A percentile compares a stretch with the other conserved stretches of the same genome.
phyloP scores from a whole-genome alignment of 2,888 invertebrate species.

The Pseudococcus longispinus region DNA sequence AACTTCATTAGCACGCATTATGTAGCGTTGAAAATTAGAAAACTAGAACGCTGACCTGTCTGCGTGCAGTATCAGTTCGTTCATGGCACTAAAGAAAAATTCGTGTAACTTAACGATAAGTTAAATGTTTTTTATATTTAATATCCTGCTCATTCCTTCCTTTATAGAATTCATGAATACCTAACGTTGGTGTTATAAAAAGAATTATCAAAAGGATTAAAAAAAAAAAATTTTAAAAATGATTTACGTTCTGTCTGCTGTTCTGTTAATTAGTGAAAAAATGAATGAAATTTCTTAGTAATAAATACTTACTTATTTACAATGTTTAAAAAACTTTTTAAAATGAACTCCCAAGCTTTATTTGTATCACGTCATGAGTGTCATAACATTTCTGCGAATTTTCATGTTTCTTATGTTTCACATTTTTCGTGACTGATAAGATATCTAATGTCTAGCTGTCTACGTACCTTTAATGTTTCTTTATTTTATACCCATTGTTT shows the following conservation, averaged over 20 bases:
- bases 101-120: slow-evolving; percentile 25
- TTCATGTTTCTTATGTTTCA: neutral
- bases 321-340: neutral
- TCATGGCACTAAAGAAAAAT: slow-evolving; percentile 45
- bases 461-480: too few relatives aligned
- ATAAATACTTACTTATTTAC: too few relatives aligned
- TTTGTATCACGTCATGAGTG: neutral
- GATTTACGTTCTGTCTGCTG: neutral
- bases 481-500: neutral
- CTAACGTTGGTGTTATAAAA: neutral
- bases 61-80: slow-evolving; percentile 50
- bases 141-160: neutral
- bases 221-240: neutral
- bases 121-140: neutral
- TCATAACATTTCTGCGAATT: neutral
- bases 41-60: slow-evolving; percentile 48
- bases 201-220: neutral
- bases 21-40: slow-evolving; percentile 23
- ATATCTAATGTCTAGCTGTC: neutral
- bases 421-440: neutral
- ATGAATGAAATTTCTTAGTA: neutral
- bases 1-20: slow-evolving; percentile 41
- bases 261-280: neutral
- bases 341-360: neutral
- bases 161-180: neutral